These are phyloP conservation scores for Aradophagus sp. DNA, from an alignment of 1,140 invertebrate genomes.

Conservation along the genomic window DNA sequence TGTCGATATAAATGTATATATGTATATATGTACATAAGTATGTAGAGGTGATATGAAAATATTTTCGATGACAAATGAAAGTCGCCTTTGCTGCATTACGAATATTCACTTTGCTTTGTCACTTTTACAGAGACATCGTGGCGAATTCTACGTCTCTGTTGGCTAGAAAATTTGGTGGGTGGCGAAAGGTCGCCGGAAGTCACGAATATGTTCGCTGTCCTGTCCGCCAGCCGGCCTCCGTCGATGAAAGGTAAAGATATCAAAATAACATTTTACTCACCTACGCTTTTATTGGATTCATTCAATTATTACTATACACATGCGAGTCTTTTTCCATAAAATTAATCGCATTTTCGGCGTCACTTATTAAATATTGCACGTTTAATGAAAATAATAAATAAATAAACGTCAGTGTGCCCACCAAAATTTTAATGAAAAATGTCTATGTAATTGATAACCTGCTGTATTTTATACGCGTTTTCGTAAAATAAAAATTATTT, in stretches of 20 bases:
- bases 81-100: background rate
- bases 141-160: conserved; percentile 59
- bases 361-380: too few species aligned
- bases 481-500: too few species aligned
- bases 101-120: conserved; percentile 5
- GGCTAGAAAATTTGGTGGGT: conserved; percentile 66
- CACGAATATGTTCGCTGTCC: conserved; percentile 71
- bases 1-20: conserved; percentile 2
- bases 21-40: conserved; percentile 30
- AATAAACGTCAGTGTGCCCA: too few species aligned
- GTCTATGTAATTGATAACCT: too few species aligned
- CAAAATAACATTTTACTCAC: too few species aligned
- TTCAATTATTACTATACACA: too few species aligned
- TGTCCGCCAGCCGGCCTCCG: conserved; percentile 68
- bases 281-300: too few species aligned
- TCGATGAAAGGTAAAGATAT: conserved; percentile 73
- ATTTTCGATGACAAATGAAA: conserved; percentile 16
- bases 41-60: conserved; percentile 26
- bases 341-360: too few species aligned
- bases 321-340: too few species aligned
- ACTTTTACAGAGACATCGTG: conserved; percentile 61
- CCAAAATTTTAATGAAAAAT: too few species aligned
- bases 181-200: conserved; percentile 64
- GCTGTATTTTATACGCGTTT: too few species aligned
- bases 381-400: too few species aligned